These are phyloP conservation scores for Mirza zaza DNA, from an alignment of 2,113 vertebrate species.

Conservation along the genomic window DNA sequence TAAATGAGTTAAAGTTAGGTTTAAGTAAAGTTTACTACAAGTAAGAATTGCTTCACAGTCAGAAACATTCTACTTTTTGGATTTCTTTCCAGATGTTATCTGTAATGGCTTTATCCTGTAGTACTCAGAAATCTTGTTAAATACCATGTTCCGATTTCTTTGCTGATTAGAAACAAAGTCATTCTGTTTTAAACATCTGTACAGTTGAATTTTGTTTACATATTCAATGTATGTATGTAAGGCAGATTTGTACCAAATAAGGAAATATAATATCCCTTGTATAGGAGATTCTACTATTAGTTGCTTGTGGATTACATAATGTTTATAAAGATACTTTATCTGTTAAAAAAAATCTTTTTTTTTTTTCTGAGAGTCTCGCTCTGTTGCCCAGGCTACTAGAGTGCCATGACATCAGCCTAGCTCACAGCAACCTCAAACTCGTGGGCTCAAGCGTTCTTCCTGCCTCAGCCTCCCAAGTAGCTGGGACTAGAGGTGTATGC, in stretches of 20 bases:
- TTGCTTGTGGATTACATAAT: neutral
- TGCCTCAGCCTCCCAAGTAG: no score
- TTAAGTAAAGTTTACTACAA: neutral
- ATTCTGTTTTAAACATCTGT: neutral
- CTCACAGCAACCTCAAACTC: no score
- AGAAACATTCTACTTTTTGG: neutral
- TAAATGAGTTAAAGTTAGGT: neutral
- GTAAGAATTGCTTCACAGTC: neutral
- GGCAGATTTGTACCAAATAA: constrained; percentile 43
- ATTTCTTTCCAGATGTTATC: constrained; percentile 33
- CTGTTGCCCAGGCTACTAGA: no score
- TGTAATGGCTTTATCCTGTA: neutral
- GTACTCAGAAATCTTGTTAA: neutral
- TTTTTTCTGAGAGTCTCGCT: no score
- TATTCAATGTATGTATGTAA: neutral
- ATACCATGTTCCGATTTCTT: neutral
- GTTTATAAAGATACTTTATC: neutral
- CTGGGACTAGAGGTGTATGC: no score
- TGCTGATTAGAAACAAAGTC: neutral
- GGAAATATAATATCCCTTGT: neutral
- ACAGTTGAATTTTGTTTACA: neutral
- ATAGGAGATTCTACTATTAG: neutral
- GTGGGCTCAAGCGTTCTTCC: no score
- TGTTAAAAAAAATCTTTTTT: neutral
- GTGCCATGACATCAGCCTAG: no score